These are phyloP conservation scores for Koerneria pararmatus DNA, from an alignment of 2,888 invertebrate genomes.

Conservation along the genomic window DNA sequence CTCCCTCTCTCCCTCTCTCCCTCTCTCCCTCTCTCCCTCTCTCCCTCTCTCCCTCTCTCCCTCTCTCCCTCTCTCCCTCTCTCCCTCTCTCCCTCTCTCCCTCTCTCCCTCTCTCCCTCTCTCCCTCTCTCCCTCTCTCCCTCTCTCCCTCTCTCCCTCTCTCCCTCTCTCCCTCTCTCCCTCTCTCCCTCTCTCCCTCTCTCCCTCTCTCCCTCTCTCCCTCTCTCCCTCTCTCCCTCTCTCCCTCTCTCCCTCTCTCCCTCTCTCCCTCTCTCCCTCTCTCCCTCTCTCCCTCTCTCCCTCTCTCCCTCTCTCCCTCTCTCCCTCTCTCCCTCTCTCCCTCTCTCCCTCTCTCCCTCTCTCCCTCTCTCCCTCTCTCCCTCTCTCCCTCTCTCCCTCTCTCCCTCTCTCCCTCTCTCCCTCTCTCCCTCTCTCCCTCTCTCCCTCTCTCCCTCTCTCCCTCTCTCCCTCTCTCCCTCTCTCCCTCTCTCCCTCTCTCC, in stretches of 20 bases:
- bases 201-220: slow-evolving; percentile 11
- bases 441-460: slow-evolving; percentile 8
- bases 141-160: neutral
- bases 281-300: slow-evolving; percentile 15
- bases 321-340: neutral
- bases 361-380: slow-evolving; percentile 17
- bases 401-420: slow-evolving; percentile 11
- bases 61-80: slow-evolving; percentile 2
- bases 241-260: neutral
- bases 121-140: slow-evolving; percentile 1
- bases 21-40: neutral
- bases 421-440: slow-evolving; percentile 15
- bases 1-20: neutral
- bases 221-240: slow-evolving; percentile 15
- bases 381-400: slow-evolving; percentile 8
- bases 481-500: no score
- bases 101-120: slow-evolving; percentile 20
- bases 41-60: slow-evolving; percentile 14
- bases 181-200: neutral
- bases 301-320: slow-evolving; percentile 14
- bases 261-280: neutral
- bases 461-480: no score
- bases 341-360: neutral
- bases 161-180: neutral
- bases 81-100: slow-evolving; percentile 10